Base-by-base conservation (phyloP, 35 echinoderm and acorn worm genomes). In the Lytechinus variegatus region DNA sequence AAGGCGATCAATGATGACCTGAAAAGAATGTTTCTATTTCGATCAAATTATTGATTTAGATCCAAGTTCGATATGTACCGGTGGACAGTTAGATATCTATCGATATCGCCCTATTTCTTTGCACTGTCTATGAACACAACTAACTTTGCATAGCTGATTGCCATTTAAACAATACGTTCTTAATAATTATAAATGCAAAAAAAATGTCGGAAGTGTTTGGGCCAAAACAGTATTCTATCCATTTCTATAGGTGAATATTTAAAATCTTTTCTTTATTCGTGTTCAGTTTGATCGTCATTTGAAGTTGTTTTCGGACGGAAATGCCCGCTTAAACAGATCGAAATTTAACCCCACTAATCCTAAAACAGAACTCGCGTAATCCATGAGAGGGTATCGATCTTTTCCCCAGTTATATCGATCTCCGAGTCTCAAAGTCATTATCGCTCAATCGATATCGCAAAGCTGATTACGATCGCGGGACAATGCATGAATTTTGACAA, bases 281-380 rank as follows among this genome's bases (percentile, higher is more conserved):
- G n/a, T 90, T 52, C 16, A 52, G 88, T 90, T 52, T 90, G 16
- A 13, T 4, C 12, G 52, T 58, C 56, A 11, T 58, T 58, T 58
- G 56, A 13, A 13, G 56, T 58, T 58, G 56, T 13, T 90, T 52
- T 90, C 9, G 12, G 9, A 54, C 52, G 88, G 52, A 90, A 90
- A 90, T 90, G 88, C 16, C 14, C 29, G 88, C 88, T 90, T 90
- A 90, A 90, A 90, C 88, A 90, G 27, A 90, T 90, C 88, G 88
- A 90, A 90, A 9, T 90, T 7, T 90, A 90, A 90, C 29, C 52
- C 88, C 28, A 5, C 88, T 90, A 90, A 90, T 90, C 88, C 88
- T 52, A 52, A 52, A 79, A 79, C 19, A 90, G 16, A 33, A 21
- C 33, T 9, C n/a, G 14, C 52, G 88, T 44, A 90, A 90, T 44